phyloP scores from a whole-genome alignment of 2,797 vertebrate species.

The Amazona ochrocephala region DNA sequence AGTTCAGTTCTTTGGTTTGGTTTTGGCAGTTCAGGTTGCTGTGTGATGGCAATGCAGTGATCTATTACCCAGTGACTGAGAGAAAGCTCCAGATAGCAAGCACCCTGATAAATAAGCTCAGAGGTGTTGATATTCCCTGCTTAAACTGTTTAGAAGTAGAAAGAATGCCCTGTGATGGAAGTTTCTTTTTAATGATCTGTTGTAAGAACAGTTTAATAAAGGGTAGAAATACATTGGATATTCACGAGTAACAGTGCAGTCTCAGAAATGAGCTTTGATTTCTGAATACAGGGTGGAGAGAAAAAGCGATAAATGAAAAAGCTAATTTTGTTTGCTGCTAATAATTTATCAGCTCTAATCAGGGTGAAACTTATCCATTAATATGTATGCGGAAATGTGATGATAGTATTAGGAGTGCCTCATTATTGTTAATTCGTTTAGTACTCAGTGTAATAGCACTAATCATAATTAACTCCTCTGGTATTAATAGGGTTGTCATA shows the following conservation, averaged over 20 bases:
- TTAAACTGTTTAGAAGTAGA: background rate
- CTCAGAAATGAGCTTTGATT: conserved; percentile 16
- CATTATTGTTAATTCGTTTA: conserved; percentile 65
- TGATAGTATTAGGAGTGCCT: conserved; percentile 42
- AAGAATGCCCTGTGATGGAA: background rate
- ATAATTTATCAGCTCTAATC: conserved; percentile 34
- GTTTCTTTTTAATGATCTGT: background rate
- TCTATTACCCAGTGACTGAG: background rate
- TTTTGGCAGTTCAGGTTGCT: background rate
- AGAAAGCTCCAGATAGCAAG: background rate
- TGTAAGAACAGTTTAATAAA: conserved; percentile 4
- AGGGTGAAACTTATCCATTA: conserved; percentile 42
- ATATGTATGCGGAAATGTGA: conserved; percentile 4
- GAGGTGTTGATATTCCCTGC: background rate
- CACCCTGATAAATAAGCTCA: background rate
- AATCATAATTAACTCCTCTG: conserved; percentile 65
- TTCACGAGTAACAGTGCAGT: background rate
- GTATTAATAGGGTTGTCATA: conserved; percentile 65
- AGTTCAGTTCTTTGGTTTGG: background rate
- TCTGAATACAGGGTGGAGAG: background rate
- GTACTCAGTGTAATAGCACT: conserved; percentile 42
- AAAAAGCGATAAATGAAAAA: background rate
- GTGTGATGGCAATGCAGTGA: background rate
- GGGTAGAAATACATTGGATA: background rate
- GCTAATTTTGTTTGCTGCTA: conserved; percentile 47